Evolutionary conservation across 2,888 invertebrate genomes (phyloP), one percentile per base, ranked within the genome.

Genomic region (Lasioglossum marginatum): DNA sequence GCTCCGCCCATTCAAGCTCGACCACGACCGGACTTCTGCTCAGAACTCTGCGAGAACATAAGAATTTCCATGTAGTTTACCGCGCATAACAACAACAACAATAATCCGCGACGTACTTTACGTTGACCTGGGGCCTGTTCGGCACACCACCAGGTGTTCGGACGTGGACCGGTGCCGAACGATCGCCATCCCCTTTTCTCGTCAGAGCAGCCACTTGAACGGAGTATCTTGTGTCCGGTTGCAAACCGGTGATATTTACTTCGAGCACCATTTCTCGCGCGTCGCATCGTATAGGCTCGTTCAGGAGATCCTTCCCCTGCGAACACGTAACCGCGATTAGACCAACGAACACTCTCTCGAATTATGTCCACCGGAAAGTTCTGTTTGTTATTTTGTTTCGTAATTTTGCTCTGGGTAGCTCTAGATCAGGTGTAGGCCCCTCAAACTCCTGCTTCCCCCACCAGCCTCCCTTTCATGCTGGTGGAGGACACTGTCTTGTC

Each of bases 191-290:
- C 70, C 99, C 99, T 95, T 99, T 99, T 87, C 99, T 96, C 5
- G 99, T 99, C 86, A 99, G 96, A 0, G 99, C 99, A 0, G 99
- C 99, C 83, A 99, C 99, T 96, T 99, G 98, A 83, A 99, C 97
- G 79, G 97, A 97, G 96, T 99, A 99, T 92, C 97, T 97, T 0
- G 99, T 99, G 94, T 99, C 99, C 5, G 99, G 99, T 95, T 99
- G 98, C 71, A 99, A 96, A 23, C 98, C 98, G 23, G 98, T 97
- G 77, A 99, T 97, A 94, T 98, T 98, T 92, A 97, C 96, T 94
- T 98, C 97, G 82, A 97, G 95, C 14, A 97, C 96, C 27, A 96
- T 96, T 77, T 98, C 97, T 93, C 97, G 97, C 34, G 98, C 98
- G 95, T 98, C 98, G 93, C 97, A 98, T 90, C 98, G 97, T 96